Evolutionary conservation across 2,888 invertebrate genomes (phyloP).

Genomic region (Rotaria magnacalcarata): DNA sequence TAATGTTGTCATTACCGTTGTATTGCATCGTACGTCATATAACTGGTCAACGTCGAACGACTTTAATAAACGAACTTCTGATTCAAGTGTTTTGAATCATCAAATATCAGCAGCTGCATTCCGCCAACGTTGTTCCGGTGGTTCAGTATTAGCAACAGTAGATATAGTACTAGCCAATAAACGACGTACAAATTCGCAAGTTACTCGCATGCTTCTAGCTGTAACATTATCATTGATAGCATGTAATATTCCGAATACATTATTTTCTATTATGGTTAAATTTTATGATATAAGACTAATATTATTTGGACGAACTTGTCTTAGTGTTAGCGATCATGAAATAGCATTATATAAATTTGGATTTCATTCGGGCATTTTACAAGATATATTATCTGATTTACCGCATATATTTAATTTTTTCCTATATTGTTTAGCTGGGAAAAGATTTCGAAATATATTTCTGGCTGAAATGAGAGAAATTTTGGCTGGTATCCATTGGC

Average conservation of each 20-base stretch:
- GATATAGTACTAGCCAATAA: not conserved
- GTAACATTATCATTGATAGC: constrained; percentile 6
- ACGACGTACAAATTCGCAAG: not conserved
- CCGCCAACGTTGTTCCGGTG: not conserved
- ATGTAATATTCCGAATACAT: constrained; percentile 3
- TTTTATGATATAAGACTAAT: not conserved
- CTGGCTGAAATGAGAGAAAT: not conserved
- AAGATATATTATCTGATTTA: constrained; percentile 5
- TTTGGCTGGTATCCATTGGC: not conserved
- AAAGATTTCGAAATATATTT: constrained; percentile 29
- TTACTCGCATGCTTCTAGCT: constrained; percentile 12
- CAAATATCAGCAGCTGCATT: not conserved
- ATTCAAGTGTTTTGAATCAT: not conserved
- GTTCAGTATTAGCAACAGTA: not conserved
- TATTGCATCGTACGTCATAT: not conserved
- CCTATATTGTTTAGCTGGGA: constrained; percentile 31
- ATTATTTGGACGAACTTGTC: not conserved
- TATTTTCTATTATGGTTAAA: not conserved
- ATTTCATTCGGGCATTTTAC: not conserved
- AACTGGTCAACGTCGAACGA: not conserved
- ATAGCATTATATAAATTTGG: not conserved
- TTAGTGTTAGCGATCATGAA: not conserved
- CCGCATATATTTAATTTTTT: constrained; percentile 4
- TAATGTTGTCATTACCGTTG: not conserved
- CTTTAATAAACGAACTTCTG: not conserved